Base-by-base conservation (phyloP, 2,797 vertebrate species). In the Eospalax fontanierii region DNA sequence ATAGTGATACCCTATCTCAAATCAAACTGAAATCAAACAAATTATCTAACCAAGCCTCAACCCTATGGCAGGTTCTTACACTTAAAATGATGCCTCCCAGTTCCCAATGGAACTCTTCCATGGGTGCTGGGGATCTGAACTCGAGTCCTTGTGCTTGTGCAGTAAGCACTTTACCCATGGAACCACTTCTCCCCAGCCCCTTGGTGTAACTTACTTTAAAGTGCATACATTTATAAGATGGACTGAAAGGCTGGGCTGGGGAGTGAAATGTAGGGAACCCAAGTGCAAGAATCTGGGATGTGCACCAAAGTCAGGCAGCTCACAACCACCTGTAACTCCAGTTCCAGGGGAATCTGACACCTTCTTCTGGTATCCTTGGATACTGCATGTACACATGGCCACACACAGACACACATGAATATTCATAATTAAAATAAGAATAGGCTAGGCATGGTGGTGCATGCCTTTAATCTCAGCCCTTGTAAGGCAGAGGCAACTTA, bases 171-270 rank as follows among this genome's bases (percentile, higher is more conserved):
- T 83, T 65, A 65, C 80, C 61, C 38, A 54, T 3, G 14, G 40
- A 50, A 43, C 30, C 63, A n/a, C n/a, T 22, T 83, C 35, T 65
- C 63, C 40, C 30, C 19, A 66, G 40, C 30, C 30, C 30, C 19
- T 83, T n/a, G 33, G 12, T 82, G 18, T 66, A 50, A 40, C 71
- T 85, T 84, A 73, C n/a, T 65, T 90, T 50, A 75, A 92, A 95
- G 83, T n/a, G 14, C 63, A 59, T 76, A 81, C 26, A 81, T 40
- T 78, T 40, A 40, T 73, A 54, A 63, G 21, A n/a, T 15, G 28
- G 4, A 26, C 65, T 73, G 54, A 80, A 76, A 28, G 89, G n/a
- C 43, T 38, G 33, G 35, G 63, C 22, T 33, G 66, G 54, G 54
- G 71, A 68, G 84, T 43, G 11, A 71, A 82, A 30, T 16, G 82